phyloP scores from a whole-genome alignment of 2,113 vertebrate genomes.

The Camelus bactrianus region DNA sequence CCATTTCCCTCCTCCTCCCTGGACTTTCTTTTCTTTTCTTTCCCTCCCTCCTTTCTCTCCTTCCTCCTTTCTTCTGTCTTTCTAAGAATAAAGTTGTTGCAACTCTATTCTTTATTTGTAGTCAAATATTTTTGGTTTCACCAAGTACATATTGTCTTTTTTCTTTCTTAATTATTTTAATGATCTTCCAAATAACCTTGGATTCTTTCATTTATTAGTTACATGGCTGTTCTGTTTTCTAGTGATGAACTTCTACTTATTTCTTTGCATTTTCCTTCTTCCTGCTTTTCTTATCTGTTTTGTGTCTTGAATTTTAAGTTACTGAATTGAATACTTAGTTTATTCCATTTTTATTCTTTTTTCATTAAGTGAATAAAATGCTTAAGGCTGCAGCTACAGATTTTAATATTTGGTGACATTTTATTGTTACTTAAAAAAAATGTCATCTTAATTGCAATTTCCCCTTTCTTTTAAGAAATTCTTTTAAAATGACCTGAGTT shows the following conservation, averaged over 20 bases:
- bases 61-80: neutral
- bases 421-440: neutral
- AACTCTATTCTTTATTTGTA: neutral
- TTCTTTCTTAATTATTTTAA: slow-evolving; percentile 15
- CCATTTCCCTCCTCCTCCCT: neutral
- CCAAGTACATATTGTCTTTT: neutral
- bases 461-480: neutral
- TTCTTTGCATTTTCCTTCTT: neutral
- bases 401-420: slow-evolving; percentile 8
- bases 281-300: neutral
- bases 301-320: neutral
- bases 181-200: neutral
- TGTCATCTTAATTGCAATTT: neutral
- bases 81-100: neutral
- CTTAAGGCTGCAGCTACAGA: neutral
- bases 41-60: neutral
- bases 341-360: neutral
- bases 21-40: neutral
- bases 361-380: slow-evolving; percentile 30
- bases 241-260: slow-evolving; percentile 13
- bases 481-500: neutral
- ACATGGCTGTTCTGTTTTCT: neutral
- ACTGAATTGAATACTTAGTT: neutral
- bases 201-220: neutral
- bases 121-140: neutral